phyloP scores from a whole-genome alignment of 2,888 invertebrate species.

The Hartigia nigra region DNA sequence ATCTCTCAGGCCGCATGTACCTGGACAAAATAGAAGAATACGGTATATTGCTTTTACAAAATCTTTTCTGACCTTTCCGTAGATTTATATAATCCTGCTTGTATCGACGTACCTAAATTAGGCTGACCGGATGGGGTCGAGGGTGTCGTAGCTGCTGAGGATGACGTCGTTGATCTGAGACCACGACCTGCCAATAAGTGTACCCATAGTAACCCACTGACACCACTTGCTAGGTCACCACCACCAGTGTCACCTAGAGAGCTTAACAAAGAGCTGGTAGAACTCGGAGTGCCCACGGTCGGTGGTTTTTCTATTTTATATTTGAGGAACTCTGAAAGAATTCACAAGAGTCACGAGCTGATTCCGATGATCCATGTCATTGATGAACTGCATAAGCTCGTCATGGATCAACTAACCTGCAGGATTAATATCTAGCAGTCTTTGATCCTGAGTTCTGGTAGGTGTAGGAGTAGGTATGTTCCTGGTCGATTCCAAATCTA shows the following conservation, averaged over 20 bases:
- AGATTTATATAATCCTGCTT: background rate
- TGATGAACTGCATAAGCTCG: background rate
- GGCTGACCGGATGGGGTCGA: conserved; percentile 70
- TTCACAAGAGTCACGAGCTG: conserved; percentile 2
- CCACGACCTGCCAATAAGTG: conserved; percentile 90
- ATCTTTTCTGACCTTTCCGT: background rate
- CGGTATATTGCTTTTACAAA: background rate
- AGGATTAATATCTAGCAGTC: conserved; percentile 88
- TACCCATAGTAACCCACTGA: conserved; percentile 91
- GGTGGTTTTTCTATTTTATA: conserved; percentile 87
- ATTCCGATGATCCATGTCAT: background rate
- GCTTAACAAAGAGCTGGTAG: conserved; percentile 66
- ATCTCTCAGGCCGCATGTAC: conserved; percentile 77
- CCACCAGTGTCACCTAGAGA: conserved; percentile 57
- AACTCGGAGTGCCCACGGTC: conserved; percentile 70
- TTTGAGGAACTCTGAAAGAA: conserved; percentile 82
- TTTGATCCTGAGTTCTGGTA: conserved; percentile 74
- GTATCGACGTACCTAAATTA: conserved; percentile 52
- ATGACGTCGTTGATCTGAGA: conserved; percentile 78
- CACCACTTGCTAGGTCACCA: conserved; percentile 69
- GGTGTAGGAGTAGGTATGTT: conserved; percentile 81
- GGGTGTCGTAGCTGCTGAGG: conserved; percentile 78
- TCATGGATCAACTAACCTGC: conserved; percentile 71
- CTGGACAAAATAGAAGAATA: conserved; percentile 46
- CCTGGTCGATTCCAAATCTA: conserved; percentile 75